Evolutionary conservation across 2,797 vertebrate species (phyloP).

Genomic region (Momotus momota): DNA sequence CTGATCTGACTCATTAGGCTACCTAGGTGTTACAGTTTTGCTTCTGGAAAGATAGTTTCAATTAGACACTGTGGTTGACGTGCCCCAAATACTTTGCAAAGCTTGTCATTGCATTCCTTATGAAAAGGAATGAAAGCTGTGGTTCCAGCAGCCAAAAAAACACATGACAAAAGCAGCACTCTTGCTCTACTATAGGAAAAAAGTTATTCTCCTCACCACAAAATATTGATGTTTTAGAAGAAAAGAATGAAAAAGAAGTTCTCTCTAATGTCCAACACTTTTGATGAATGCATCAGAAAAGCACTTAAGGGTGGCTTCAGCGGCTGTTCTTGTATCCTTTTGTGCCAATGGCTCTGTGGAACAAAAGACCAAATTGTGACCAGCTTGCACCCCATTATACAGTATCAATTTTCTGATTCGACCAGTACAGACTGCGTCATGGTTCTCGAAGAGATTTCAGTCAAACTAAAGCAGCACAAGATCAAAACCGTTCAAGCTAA

Average conservation of each 20-base stretch:
- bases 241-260: neutral
- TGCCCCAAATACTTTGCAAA: neutral
- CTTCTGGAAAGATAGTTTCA: neutral
- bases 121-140: neutral
- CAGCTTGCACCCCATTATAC: neutral
- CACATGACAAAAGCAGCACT: neutral
- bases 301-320: neutral
- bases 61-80: neutral
- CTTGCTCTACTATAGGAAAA: neutral
- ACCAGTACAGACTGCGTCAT: fast-evolving
- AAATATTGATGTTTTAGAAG: neutral
- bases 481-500: neutral
- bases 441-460: neutral
- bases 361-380: neutral
- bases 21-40: conserved; percentile 55
- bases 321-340: neutral
- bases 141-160: neutral
- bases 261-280: neutral
- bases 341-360: neutral
- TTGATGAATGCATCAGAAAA: neutral
- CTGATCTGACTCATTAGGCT: conserved; percentile 81
- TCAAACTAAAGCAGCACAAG: neutral
- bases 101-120: neutral
- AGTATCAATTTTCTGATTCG: neutral
- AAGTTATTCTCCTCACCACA: neutral